These are phyloP conservation scores for Aratinga solstitialis DNA, from an alignment of 2,797 vertebrate species.

Conservation along the genomic window DNA sequence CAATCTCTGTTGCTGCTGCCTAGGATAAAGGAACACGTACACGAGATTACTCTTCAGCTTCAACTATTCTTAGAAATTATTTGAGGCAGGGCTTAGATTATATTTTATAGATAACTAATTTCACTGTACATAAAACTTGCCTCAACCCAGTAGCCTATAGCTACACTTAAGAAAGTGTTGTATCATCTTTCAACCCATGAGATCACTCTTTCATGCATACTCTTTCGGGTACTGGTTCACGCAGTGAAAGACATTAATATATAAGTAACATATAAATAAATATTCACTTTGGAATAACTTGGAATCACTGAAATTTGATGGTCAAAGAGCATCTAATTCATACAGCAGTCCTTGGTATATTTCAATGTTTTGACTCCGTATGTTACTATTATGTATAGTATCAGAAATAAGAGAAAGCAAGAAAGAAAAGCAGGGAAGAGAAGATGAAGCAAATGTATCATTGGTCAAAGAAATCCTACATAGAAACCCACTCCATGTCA, in stretches of 20 bases:
- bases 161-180: background rate
- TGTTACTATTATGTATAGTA: background rate
- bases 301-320: background rate
- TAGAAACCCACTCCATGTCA: rapidly evolving
- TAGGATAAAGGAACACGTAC: background rate
- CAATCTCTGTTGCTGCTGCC: background rate
- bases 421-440: background rate
- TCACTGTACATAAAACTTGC: conserved; percentile 15
- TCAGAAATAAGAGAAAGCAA: background rate
- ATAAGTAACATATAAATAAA: background rate
- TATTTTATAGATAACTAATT: conserved; percentile 10
- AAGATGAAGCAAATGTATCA: background rate
- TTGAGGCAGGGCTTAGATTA: background rate
- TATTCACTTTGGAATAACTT: background rate
- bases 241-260: background rate
- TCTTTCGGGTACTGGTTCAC: background rate
- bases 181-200: background rate
- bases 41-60: background rate
- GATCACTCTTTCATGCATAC: background rate
- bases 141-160: background rate
- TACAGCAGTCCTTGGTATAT: background rate
- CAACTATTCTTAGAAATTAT: background rate
- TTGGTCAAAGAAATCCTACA: background rate
- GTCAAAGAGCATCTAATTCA: background rate
- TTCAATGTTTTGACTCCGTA: background rate